Base-by-base conservation (phyloP, 2,888 invertebrate genomes). In the Sepioteuthis lessoniana region DNA sequence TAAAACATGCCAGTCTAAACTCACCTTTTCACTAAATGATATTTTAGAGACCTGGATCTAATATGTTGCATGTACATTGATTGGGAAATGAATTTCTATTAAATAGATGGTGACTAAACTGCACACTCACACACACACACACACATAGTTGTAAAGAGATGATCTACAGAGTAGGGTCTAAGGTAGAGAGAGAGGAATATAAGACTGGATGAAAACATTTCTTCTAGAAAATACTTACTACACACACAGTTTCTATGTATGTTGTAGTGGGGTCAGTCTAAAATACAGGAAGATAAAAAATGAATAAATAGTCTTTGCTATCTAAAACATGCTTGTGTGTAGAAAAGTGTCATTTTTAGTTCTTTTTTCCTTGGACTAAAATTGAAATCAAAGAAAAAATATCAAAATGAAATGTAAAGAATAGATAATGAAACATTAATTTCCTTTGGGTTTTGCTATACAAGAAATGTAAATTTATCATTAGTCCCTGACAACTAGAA, bases 171-270 rank as follows among this genome's bases (percentile, higher is more conserved):
- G 76, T 76, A 76, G 76, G 76, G 76, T 35, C 35, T 76, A n/a
- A 76, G 76, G 76, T 76, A 76, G n/a, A 76, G 76, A 76, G 76
- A 76, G n/a, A n/a, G n/a, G n/a, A n/a, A n/a, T 35, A 35, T 76
- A n/a, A 76, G 76, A n/a, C 35, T 76, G 19, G 76, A 76, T 76
- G 16, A 76, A 19, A 76, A 76, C 10, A 76, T 76, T n/a, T 76
- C 76, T n/a, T n/a, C 76, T 76, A 76, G n/a, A 76, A 76, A 76
- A 76, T 76, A 76, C 76, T 76, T 76, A 76, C 76, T 76, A 76
- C 76, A 76, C 76, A 76, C 76, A 76, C 76, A 76, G 76, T 76
- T 76, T 76, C 76, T 76, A 76, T 76, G n/a, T 76, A 76, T 76
- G 76, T 76, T 76, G 76, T 76, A 76, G 76, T n/a, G 76, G 16